A percentile compares a stretch with the other conserved stretches of the same genome.
phyloP scores from a whole-genome alignment of 2,797 vertebrate species.

The Alcedo atthis region DNA sequence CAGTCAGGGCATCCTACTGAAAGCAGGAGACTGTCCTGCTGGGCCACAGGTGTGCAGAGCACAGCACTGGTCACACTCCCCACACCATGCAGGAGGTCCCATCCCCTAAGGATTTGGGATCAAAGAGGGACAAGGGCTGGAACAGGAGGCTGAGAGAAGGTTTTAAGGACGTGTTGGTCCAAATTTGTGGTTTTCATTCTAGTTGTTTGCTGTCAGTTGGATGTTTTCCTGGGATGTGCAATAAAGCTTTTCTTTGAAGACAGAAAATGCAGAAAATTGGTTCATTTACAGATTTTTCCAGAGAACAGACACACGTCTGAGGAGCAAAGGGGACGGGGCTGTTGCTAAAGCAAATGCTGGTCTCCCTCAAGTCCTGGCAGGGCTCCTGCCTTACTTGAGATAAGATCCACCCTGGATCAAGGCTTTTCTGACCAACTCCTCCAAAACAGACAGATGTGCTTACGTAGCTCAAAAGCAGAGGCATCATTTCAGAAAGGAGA shows the following conservation, averaged over 20 bases:
- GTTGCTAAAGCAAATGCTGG: not conserved
- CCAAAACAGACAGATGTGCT: not conserved
- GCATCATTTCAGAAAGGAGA: slow-evolving; percentile 8
- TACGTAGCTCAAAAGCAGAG: not conserved
- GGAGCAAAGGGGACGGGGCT: not conserved
- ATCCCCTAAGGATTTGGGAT: not conserved
- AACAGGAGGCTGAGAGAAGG: not conserved
- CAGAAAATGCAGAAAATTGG: not conserved
- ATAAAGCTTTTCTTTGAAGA: not conserved
- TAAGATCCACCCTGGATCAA: not conserved
- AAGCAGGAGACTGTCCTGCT: not conserved
- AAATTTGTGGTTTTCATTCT: not conserved
- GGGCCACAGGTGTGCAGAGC: not conserved
- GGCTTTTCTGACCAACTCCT: not conserved
- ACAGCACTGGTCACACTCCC: not conserved
- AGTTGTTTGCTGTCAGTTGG: not conserved
- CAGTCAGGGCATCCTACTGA: accelerated
- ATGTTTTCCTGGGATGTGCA: not conserved
- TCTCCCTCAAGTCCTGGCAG: not conserved
- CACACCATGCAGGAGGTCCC: not conserved
- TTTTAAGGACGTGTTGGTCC: slow-evolving; percentile 1
- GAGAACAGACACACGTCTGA: not conserved
- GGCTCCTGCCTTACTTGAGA: not conserved
- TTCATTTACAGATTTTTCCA: not conserved
- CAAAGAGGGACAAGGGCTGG: not conserved